Base-by-base conservation (phyloP, 2,797 vertebrate genomes). In the Danionella dracula region DNA sequence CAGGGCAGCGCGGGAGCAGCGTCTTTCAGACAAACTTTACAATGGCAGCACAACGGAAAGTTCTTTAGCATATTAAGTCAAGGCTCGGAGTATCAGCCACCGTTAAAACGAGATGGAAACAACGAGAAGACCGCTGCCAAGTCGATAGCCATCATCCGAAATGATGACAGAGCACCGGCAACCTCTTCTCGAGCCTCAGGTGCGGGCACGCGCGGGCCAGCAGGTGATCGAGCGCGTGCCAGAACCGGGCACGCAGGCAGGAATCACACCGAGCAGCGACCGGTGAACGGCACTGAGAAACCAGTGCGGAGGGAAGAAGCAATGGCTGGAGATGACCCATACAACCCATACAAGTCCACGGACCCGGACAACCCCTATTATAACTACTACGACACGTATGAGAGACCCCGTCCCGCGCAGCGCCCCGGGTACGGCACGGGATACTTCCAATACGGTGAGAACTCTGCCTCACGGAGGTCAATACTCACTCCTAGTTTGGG, bases 31-130 rank as follows among this genome's bases (percentile, higher is more conserved):
- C 93, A 93, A 77, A 88, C 88, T 34, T 86, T 98, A 46, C 93
- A 93, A 72, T 97, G 96, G 96, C 90, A 93, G 66, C 94, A 94
- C 88, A 94, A 95, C 73, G 95, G 95, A 70, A 90, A 93, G 84
- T 83, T 94, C 59, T 96, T 91, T 77, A 96, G 95, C 72, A 88
- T 97, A 70, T 83, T 97, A 40, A 98, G 93, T 76, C 92, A 91
- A 19, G 94, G 93, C 49, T 84, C 94, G 4, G 89, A 93, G 81
- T 96, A 94, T 72, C 93, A 93, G 81, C 91, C 91, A 1, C 80
- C 93, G 17, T 82, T 90, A 68, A 89, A 90, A 15, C 85, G 90
- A 63, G 83, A 85, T 58, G 84, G 83, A 44, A 72, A 81, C 11
- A 78, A 77, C 45, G 78, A 85, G 38, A 84, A 78, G 76, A 76